Evolutionary conservation across 2,113 vertebrate genomes (phyloP), one percentile per base, ranked within the genome.

Genomic region (Poeciliopsis occidentalis): DNA sequence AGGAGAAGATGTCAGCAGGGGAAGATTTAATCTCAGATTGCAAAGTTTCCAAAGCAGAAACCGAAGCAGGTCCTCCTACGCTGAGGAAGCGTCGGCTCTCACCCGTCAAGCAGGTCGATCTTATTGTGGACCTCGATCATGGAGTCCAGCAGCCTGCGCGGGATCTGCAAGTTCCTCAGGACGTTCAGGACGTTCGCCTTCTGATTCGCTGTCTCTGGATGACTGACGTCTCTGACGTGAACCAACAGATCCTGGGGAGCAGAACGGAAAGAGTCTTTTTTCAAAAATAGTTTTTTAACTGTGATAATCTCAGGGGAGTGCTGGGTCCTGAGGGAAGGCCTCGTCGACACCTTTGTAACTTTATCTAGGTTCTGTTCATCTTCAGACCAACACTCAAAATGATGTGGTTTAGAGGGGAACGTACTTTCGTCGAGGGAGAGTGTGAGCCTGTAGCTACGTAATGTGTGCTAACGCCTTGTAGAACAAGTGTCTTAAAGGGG

Each of bases 81-180:
- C 22, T 37, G 34, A n/a, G 0, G 27, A 51, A 60, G 64, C 12
- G 4, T 47, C 0, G 5, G 8, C 30, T 31, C 87, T 89, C 93
- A 98, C 98, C 94, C 82, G 5, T 95, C 90, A 29, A 96, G 7
- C 7, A 97, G 95, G 91, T 99, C 98, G 4, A 93, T 95, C 93
- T 99, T 99, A 84, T 98, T 99, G 88, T 98, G 97, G 71, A 98
- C 97, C 84, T 99, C 98, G 61, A 97, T 62, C 67, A 98, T 84
- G 6, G 95, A 94, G 80, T 86, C 94, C 81, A 97, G 61, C 54
- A 98, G 95, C 4, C 74, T 67, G 32, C 91, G 86, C 0, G 97
- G 95, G 83, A 97, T 87, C 60, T 90, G 84, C 63, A 99, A 94
- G 70, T 95, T 94, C 64, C 67, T 92, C 51, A 99, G 93, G 4